Base-by-base conservation (phyloP, 2,888 invertebrate genomes). In the Drosophila nigricruria region DNA sequence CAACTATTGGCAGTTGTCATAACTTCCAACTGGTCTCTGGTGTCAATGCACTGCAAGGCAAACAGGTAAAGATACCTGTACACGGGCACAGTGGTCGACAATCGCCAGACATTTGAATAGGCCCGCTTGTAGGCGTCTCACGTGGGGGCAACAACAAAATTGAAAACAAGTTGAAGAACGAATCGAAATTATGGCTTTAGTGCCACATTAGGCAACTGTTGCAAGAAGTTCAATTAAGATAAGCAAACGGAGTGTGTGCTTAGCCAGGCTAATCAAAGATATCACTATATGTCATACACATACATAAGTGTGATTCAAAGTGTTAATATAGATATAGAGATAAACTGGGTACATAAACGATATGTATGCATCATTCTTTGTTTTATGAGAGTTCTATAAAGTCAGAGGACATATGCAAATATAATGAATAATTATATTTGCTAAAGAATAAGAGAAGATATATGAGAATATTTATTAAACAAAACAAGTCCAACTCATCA, bases 31-130 rank as follows among this genome's bases (percentile, higher is more conserved):
- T 89, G 88, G 81, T 88, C 83, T 18, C 49, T 65, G 73, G 91
- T 89, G 79, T 53, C 91, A 91, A 89, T 92, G 91, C 92, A 92
- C 92, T 90, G 88, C 91, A 92, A 92, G 91, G 92, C 89, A 91
- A 92, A 91, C 91, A 79, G 91, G 91, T 92, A 91, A 72, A 62
- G 54, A 45, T 67, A 74, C 65, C 70, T 79, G 76, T 49, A 12
- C 67, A 57, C 72, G 70, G 68, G 71, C 70, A 84, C 85, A 73
- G 87, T 87, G 84, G 79, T 81, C 23, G 64, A 60, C 68, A 69
- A n/a, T 73, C 54, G 67, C 45, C 64, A 62, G 69, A 61, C 65
- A 68, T 53, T 66, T 50, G 45, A 54, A 40, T 25, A 0, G 42
- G 5, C 16, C 23, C 56, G 52, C 45, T 57, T 56, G 69, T 73